Evolutionary conservation across 2,113 vertebrate genomes (phyloP).

Genomic region (Sceloporus undulatus): DNA sequence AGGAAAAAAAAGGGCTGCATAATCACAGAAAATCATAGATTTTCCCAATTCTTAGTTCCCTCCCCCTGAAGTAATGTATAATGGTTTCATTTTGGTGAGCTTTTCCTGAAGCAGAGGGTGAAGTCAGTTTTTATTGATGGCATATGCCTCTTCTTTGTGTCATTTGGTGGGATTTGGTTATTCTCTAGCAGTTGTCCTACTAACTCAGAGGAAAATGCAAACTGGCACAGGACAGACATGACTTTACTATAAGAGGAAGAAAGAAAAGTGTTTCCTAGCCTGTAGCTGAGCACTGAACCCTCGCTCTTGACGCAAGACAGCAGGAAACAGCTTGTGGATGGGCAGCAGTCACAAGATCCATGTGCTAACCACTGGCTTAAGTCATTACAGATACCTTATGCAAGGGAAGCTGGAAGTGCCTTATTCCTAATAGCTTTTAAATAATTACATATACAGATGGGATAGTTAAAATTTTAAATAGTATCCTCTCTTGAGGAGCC

Average conservation of each 20-base stretch:
- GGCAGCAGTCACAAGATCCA: not conserved
- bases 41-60: not conserved
- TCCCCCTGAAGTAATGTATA: not conserved
- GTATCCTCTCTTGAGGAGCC: not conserved
- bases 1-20: not conserved
- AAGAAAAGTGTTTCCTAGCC: not conserved
- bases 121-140: not conserved
- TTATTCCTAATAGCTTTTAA: not conserved
- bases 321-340: slow-evolving; percentile 28
- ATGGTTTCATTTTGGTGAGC: not conserved
- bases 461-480: not conserved
- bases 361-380: not conserved
- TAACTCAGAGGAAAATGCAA: not conserved
- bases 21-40: not conserved
- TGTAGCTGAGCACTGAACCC: not conserved
- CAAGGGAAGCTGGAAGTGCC: not conserved
- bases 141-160: not conserved
- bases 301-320: slow-evolving; percentile 3
- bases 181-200: not conserved
- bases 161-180: not conserved
- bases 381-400: not conserved
- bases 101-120: not conserved
- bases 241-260: not conserved
- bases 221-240: not conserved
- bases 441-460: not conserved